Base-by-base conservation (phyloP, 1,140 invertebrate genomes). In the Coptotermes formosanus region DNA sequence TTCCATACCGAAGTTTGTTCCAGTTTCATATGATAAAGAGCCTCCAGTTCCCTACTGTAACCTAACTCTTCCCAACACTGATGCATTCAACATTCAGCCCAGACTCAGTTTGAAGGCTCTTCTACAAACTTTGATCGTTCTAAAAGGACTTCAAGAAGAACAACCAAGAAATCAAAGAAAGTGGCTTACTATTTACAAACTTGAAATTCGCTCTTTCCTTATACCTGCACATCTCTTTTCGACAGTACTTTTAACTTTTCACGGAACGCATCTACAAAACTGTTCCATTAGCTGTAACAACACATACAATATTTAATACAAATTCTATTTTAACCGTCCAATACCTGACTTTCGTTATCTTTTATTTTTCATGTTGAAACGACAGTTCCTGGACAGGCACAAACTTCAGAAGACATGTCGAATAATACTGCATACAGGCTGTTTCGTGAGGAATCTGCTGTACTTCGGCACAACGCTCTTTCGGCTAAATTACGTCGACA, bases 91-190 rank as follows among this genome's bases (percentile, higher is more conserved):
- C 25, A 30, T 75, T 75, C 64, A 75, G n/a, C 64, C 9, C 4
- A 30, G 64, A 9, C n/a, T 30, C 25, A 30, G 25, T 75, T 30
- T 8, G n/a, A 75, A 75, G 64, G 1, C 64, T 75, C 64, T 75
- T 75, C 64, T 75, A 75, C 64, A 75, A 75, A 75, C 64, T 75
- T 75, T 75, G 64, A 75, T 75, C 64, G 64, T 75, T 75, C 64
- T 25, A 75, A 75, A 75, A 75, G 30, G 64, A 25, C 64, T 75
- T 75, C 64, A 30, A 69, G 19, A 30, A 75, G 64, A 75, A 75
- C 25, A n/a, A 75, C 64, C 30, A 75, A 30, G 64, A 75, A 75
- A 75, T 75, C 64, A 75, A 75, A 75, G 64, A 75, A 75, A 75
- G 64, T 75, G 64, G 19, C 64, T 75, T 30, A 9, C 64, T 75